Conservation (phyloP, 37 sponge, comb jelly and placozoan species). For the Agelas oroides region DNA sequence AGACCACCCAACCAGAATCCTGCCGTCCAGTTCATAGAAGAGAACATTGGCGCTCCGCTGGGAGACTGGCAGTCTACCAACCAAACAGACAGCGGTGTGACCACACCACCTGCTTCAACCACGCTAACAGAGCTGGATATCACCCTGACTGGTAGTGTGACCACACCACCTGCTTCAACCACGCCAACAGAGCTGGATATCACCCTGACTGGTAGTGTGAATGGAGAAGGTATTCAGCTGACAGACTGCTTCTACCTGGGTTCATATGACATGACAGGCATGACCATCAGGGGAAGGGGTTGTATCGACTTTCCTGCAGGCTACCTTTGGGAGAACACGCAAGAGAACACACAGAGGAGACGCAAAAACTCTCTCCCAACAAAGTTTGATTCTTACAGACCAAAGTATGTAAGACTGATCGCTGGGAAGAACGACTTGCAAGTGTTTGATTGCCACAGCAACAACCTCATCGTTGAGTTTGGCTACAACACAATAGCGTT, state of each 20-base stretch:
- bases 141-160: too few relatives aligned
- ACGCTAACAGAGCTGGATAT: too few relatives aligned
- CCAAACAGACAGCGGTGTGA: background rate
- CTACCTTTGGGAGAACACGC: conserved; percentile 56
- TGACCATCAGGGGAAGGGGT: conserved; percentile 59
- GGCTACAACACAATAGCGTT: conserved; percentile 56
- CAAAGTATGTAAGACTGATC: conserved; percentile 56
- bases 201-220: background rate
- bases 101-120: background rate
- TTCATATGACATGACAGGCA: conserved; percentile 69
- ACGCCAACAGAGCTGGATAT: too few relatives aligned
- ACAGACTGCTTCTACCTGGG: conserved; percentile 82
- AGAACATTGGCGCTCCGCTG: background rate
- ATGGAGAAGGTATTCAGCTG: background rate
- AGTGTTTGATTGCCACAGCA: conserved; percentile 39
- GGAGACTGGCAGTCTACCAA: too few relatives aligned
- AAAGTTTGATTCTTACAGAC: background rate
- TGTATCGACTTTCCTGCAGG: conserved; percentile 67
- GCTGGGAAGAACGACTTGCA: conserved; percentile 34
- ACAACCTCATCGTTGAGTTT: conserved; percentile 37
- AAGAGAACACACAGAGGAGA: conserved; percentile 13
- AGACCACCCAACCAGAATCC: background rate
- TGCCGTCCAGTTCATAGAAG: background rate
- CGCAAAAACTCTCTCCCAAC: background rate
- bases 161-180: background rate